Percentiles rank a stretch among this genome's conserved stretches.
Conservation (phyloP, 2,888 invertebrate species). For the Polydrusus tereticollis region DNA sequence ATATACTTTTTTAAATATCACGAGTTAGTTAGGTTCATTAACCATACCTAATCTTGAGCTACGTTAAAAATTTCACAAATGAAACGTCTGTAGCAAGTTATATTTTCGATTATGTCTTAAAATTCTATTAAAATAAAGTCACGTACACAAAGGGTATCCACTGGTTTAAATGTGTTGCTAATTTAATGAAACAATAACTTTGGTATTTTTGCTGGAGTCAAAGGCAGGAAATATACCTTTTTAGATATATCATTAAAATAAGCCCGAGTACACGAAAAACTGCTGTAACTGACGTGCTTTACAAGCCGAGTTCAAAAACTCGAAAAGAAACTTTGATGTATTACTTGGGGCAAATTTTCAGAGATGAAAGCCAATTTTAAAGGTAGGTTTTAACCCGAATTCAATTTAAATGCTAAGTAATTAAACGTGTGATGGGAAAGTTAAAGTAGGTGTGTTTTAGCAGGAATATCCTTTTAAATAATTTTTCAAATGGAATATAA, state of each 20-base stretch:
- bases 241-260: slow-evolving; percentile 29
- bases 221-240: slow-evolving; percentile 16
- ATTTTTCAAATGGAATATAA: neutral
- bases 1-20: too few species aligned
- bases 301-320: slow-evolving; percentile 17
- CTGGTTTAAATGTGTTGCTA: neutral
- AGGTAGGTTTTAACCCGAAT: slow-evolving; percentile 18
- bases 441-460: slow-evolving; percentile 20
- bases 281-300: slow-evolving; percentile 37
- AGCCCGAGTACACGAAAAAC: slow-evolving; percentile 24
- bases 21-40: too few species aligned
- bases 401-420: slow-evolving; percentile 40
- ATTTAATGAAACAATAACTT: slow-evolving; percentile 21
- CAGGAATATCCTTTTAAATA: neutral
- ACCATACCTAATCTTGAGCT: too few species aligned
- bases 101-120: neutral
- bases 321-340: slow-evolving; percentile 43
- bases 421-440: slow-evolving; percentile 32
- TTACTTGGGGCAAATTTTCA: slow-evolving; percentile 32
- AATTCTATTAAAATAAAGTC: slow-evolving; percentile 17
- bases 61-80: too few species aligned
- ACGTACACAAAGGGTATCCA: slow-evolving; percentile 8
- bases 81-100: neutral
- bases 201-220: slow-evolving; percentile 10
- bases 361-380: slow-evolving; percentile 40